Base-by-base conservation (phyloP, 2,888 invertebrate species). In the Drosophila vallismaia region DNA sequence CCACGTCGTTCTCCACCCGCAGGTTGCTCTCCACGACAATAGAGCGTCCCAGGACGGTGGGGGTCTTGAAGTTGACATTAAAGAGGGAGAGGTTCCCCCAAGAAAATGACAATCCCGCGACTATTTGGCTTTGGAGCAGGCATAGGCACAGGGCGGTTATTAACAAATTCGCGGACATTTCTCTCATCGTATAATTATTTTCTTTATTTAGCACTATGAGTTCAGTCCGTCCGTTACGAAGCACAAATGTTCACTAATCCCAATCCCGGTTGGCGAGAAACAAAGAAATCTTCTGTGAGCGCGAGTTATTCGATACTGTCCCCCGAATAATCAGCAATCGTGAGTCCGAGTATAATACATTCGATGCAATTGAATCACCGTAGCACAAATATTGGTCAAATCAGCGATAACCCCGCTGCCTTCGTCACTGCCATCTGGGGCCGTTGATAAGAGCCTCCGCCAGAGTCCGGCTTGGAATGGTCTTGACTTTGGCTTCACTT, bases 71-170 rank as follows among this genome's bases (percentile, higher is more conserved):
- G 52, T 77, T 71, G 0, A 90, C 75, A 60, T 90, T 81, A 31
- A 90, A 89, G 24, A 90, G 40, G n/a, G 85, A 79, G 7, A 88
- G 45, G 33, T 77, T 78, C 0, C 84, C 87, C 26, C 90, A 64
- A 14, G 73, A 46, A 40, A 90, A 77, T 7, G 89, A 82, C 28
- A 77, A 48, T 46, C 72, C 62, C 26, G 74, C 79, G 4, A 52
- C 67, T 49, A 57, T 58, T 14, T 54, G 57, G n/a, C 6, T 26
- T 4, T 57, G 69, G 53, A 52, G 9, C 31, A 75, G 56, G 26
- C 55, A 48, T 33, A 79, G 53, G 29, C 74, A 71, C 6, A 78
- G 46, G 4, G 51, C 33, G 19, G 55, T 29, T 31, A 74, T 46
- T 55, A 71, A 31, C 54, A 79, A 19, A 31, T 54, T 75, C 4